These are phyloP conservation scores for Turnix velox DNA, from an alignment of 2,113 vertebrate species.

Conservation along the genomic window DNA sequence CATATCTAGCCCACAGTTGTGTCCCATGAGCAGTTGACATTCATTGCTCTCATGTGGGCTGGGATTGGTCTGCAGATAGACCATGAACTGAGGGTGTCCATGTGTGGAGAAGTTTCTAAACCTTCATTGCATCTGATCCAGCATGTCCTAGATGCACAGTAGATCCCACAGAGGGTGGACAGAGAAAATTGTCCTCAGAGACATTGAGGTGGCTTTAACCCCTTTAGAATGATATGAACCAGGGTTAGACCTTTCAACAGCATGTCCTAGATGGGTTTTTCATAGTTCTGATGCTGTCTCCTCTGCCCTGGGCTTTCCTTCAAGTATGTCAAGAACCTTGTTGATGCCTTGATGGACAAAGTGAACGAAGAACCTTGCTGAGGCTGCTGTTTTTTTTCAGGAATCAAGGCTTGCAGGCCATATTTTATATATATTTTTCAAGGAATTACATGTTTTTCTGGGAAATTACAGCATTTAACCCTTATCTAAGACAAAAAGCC, in stretches of 20 bases:
- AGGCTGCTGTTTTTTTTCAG: background rate
- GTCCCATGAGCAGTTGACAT: background rate
- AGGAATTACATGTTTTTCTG: too few relatives aligned
- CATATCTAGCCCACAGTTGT: background rate
- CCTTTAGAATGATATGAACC: background rate
- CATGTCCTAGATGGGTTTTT: background rate
- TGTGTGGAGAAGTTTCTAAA: background rate
- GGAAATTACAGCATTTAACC: background rate
- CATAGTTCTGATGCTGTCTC: background rate
- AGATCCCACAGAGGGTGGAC: background rate
- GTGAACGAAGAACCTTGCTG: background rate
- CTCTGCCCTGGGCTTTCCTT: background rate
- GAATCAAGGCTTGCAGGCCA: background rate
- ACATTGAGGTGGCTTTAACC: background rate
- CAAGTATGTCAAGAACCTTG: background rate
- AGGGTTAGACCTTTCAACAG: background rate
- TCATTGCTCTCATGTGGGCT: background rate
- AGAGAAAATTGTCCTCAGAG: background rate
- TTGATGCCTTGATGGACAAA: background rate
- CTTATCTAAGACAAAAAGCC: background rate
- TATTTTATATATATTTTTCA: background rate
- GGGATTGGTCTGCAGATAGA: background rate
- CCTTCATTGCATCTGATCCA: background rate
- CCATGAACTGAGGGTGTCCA: background rate
- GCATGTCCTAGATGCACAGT: too few relatives aligned